These are phyloP conservation scores for Jordanella pulchra DNA, from an alignment of 2,797 vertebrate genomes.

Conservation along the genomic window DNA sequence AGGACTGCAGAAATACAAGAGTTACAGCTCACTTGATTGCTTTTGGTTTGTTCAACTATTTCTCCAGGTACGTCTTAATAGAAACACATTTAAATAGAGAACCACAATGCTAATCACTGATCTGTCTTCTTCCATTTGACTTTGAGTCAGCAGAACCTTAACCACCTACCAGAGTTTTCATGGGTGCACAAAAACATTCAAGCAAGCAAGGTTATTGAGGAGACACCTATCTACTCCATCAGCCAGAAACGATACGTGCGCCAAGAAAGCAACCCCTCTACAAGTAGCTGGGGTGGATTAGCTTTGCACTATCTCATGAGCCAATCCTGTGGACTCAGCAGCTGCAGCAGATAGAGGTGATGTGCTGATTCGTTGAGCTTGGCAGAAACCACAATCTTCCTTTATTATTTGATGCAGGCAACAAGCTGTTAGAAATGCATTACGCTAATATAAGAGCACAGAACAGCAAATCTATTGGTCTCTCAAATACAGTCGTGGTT, in stretches of 20 bases:
- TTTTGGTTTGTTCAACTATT: constrained; percentile 9
- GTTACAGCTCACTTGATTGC: constrained; percentile 18
- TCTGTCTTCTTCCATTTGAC: constrained; percentile 45
- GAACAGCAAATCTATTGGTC: neutral
- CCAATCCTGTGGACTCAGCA: constrained; percentile 57
- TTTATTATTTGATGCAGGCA: constrained; percentile 35
- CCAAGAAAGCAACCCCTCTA: constrained; percentile 36
- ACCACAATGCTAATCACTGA: constrained; percentile 24
- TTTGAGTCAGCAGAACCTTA: constrained; percentile 21
- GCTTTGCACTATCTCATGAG: constrained; percentile 63
- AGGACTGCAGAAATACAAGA: constrained; percentile 38
- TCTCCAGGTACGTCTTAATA: constrained; percentile 29
- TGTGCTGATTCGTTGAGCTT: constrained; percentile 58
- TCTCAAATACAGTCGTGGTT: neutral
- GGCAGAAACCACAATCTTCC: constrained; percentile 62
- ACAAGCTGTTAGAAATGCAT: constrained; percentile 24
- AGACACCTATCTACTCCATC: constrained; percentile 48
- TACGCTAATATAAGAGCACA: neutral
- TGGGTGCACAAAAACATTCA: constrained; percentile 5
- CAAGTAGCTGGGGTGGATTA: constrained; percentile 51
- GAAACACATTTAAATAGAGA: constrained; percentile 26
- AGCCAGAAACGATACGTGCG: constrained; percentile 23
- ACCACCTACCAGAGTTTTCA: constrained; percentile 1
- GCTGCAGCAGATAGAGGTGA: constrained; percentile 37
- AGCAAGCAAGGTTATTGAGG: constrained; percentile 41